Conservation (phyloP, 1,140 invertebrate species). For the Drosophila teissieri region DNA sequence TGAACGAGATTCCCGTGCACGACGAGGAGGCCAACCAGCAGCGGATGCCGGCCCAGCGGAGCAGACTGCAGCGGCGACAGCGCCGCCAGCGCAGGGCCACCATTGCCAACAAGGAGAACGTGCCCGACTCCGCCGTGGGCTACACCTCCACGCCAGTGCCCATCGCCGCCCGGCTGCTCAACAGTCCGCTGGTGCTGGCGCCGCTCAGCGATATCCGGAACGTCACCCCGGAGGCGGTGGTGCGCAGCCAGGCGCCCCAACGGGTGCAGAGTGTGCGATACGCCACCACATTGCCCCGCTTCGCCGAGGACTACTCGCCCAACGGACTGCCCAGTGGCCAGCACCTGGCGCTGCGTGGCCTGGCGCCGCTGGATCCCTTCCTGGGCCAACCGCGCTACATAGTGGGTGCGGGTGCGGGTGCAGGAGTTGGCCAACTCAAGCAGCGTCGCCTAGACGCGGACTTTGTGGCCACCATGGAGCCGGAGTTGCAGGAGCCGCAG, state of each 20-base stretch:
- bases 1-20: slow-evolving; percentile 38
- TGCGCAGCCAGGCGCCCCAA: slow-evolving; percentile 3
- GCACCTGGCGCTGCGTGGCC: slow-evolving; percentile 68
- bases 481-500: slow-evolving; percentile 1
- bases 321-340: slow-evolving; percentile 68
- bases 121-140: slow-evolving; percentile 30
- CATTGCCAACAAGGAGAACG: slow-evolving; percentile 68
- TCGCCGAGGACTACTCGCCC: slow-evolving; percentile 76
- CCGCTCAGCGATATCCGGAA: slow-evolving; percentile 77
- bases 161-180: slow-evolving; percentile 32
- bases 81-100: slow-evolving; percentile 47
- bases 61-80: slow-evolving; percentile 23
- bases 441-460: slow-evolving; percentile 70
- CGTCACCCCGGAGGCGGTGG: slow-evolving; percentile 60
- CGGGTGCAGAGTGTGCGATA: slow-evolving; percentile 63
- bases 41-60: not conserved
- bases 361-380: slow-evolving; percentile 71
- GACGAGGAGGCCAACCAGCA: not conserved
- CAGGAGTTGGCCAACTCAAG: not conserved
- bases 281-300: slow-evolving; percentile 70
- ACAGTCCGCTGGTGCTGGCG: slow-evolving; percentile 73
- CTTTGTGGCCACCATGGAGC: slow-evolving; percentile 58
- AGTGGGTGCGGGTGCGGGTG: not conserved
- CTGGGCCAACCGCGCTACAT: slow-evolving; percentile 76
- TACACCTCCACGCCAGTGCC: slow-evolving; percentile 76